Percentiles rank a stretch among this genome's conserved stretches.
Evolutionary conservation across 2,888 invertebrate species (phyloP).

Genomic region (Shargacucullia verbasci): DNA sequence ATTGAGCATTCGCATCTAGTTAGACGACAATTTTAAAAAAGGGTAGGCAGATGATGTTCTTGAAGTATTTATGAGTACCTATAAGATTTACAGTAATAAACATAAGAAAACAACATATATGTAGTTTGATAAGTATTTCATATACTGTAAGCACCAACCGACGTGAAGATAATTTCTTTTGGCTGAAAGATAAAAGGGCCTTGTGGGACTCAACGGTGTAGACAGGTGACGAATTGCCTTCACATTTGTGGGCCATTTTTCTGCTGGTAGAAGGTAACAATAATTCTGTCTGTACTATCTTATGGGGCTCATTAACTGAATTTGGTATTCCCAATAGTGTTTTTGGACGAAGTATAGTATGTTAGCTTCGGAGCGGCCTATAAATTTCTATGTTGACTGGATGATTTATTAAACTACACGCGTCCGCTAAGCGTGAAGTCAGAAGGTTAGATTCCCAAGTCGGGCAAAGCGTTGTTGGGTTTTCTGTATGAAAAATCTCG

Average conservation of each 20-base stretch:
- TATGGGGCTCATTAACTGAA: neutral
- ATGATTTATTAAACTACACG: no score
- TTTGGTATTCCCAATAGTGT: conserved; percentile 12
- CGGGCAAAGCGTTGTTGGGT: no score
- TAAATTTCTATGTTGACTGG: conserved; percentile 10
- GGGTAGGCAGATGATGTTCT: no score
- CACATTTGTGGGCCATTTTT: neutral
- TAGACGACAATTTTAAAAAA: no score
- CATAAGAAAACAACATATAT: no score
- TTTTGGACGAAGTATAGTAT: conserved; percentile 9
- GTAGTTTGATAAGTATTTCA: neutral
- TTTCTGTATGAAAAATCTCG: no score
- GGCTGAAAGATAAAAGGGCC: neutral
- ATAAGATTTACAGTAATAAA: no score
- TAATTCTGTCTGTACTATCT: neutral
- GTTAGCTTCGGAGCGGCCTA: conserved; percentile 1
- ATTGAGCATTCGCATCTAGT: no score
- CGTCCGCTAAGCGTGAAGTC: no score
- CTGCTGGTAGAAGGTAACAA: no score
- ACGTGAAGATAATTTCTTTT: neutral
- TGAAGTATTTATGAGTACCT: no score
- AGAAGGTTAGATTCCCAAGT: no score
- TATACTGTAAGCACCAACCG: neutral
- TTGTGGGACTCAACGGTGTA: neutral
- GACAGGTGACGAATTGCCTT: neutral